Evolutionary conservation across 2,113 vertebrate species (phyloP).

Genomic region (Symphodus melops): DNA sequence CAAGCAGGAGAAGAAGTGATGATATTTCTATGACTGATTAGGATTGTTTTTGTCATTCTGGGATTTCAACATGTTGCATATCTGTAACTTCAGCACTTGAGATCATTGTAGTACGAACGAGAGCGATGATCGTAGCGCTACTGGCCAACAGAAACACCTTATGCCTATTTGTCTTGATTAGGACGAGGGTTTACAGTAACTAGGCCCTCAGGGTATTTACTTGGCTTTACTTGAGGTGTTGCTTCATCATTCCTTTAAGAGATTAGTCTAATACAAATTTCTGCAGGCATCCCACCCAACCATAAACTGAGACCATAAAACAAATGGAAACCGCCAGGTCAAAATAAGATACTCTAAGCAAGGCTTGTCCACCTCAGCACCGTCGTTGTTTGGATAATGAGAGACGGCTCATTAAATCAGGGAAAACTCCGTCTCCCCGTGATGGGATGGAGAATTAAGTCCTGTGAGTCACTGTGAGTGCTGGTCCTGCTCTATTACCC

Average conservation of each 20-base stretch:
- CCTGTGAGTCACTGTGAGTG: constrained; percentile 65
- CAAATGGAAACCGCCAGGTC: constrained; percentile 63
- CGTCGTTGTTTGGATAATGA: constrained; percentile 76
- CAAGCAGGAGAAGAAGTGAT: constrained; percentile 46
- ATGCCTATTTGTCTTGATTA: constrained; percentile 69
- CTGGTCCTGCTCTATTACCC: constrained; percentile 76
- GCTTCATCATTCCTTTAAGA: constrained; percentile 52
- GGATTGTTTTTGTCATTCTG: constrained; percentile 20
- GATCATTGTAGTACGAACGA: constrained; percentile 29
- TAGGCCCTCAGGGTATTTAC: constrained; percentile 41
- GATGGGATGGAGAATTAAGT: constrained; percentile 68
- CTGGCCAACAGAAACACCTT: constrained; percentile 58
- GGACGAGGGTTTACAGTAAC: constrained; percentile 51
- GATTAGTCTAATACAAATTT: constrained; percentile 63
- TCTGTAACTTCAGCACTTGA: constrained; percentile 35
- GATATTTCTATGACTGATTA: constrained; percentile 56
- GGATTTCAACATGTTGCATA: constrained; percentile 39
- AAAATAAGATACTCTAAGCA: constrained; percentile 57
- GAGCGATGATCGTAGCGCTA: constrained; percentile 23
- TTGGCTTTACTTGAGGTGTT: constrained; percentile 54
- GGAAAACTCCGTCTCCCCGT: constrained; percentile 71
- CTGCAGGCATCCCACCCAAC: constrained; percentile 54
- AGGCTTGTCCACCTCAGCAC: constrained; percentile 69
- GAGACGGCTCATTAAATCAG: constrained; percentile 78
- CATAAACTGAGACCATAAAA: constrained; percentile 47